Evolutionary conservation across 2,797 vertebrate species (phyloP).

Genomic region (Darevskia nairensis): DNA sequence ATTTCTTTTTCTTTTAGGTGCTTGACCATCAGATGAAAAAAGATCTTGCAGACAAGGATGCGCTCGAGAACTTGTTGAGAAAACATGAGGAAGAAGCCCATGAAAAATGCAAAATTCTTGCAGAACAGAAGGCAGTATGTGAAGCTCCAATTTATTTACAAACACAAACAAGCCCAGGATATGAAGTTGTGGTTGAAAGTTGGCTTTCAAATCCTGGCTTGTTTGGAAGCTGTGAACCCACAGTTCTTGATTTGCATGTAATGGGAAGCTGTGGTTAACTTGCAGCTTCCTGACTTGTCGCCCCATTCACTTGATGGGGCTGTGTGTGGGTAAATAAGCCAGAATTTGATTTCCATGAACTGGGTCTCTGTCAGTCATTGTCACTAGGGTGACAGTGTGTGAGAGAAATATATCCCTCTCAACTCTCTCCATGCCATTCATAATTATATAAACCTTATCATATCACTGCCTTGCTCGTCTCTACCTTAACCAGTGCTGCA

Average conservation of each 20-base stretch:
- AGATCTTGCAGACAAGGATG: conserved; percentile 94
- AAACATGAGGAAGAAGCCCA: conserved; percentile 93
- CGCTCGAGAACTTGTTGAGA: conserved; percentile 88
- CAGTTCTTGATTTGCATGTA: background rate
- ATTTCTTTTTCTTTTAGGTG: conserved; percentile 80
- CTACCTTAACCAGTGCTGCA: background rate
- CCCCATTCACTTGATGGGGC: background rate
- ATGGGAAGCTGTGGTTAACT: background rate
- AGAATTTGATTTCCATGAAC: no score
- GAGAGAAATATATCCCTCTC: no score
- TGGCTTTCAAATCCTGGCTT: background rate
- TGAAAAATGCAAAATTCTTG: conserved; percentile 95
- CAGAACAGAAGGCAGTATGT: conserved; percentile 97
- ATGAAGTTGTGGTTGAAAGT: background rate
- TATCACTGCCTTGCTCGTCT: no score
- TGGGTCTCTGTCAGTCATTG: no score
- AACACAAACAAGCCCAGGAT: background rate
- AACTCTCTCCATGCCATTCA: no score
- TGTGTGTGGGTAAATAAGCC: background rate
- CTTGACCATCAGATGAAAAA: conserved; percentile 96
- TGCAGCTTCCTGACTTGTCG: background rate
- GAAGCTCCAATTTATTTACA: background rate
- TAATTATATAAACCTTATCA: no score
- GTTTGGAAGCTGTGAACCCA: background rate
- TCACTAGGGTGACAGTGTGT: no score